Conservation (phyloP, 2,888 invertebrate species). For the Agrochola lychnidis region DNA sequence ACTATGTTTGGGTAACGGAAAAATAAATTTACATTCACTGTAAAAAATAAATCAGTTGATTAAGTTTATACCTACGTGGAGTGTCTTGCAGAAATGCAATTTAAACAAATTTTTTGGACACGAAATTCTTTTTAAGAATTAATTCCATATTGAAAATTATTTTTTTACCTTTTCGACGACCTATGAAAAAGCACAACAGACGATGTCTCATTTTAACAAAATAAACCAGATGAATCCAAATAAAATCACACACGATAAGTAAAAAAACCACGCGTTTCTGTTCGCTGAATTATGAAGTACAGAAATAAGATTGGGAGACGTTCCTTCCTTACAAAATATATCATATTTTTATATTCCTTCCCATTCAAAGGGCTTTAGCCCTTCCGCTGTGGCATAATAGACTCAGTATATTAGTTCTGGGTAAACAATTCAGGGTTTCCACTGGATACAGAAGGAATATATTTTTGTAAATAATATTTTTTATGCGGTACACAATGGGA, state of each 20-base stretch:
- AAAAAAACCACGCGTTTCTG: slow-evolving; percentile 3
- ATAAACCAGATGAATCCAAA: background rate
- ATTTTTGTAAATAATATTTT: slow-evolving; percentile 66
- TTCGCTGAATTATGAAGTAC: slow-evolving; percentile 23
- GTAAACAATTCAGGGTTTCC: slow-evolving; percentile 72
- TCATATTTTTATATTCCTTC: slow-evolving; percentile 64
- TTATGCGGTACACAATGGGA: slow-evolving; percentile 43
- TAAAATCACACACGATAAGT: background rate
- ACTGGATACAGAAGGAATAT: slow-evolving; percentile 62
- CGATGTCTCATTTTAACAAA: background rate
- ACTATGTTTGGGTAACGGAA: background rate
- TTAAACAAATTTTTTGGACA: background rate
- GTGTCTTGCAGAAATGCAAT: background rate
- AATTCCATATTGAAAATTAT: background rate
- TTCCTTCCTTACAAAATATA: slow-evolving; percentile 46
- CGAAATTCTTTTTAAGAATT: too few relatives aligned
- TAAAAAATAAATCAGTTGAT: background rate
- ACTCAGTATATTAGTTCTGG: slow-evolving; percentile 76
- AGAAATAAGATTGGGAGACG: slow-evolving; percentile 23
- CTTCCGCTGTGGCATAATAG: slow-evolving; percentile 68
- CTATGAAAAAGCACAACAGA: background rate
- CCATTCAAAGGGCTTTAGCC: slow-evolving; percentile 70
- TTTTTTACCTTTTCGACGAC: background rate
- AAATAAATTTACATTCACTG: too few relatives aligned
- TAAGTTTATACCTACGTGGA: background rate